These are phyloP conservation scores for Rhincodon typus DNA, from an alignment of 2,797 vertebrate genomes.

Conservation along the genomic window DNA sequence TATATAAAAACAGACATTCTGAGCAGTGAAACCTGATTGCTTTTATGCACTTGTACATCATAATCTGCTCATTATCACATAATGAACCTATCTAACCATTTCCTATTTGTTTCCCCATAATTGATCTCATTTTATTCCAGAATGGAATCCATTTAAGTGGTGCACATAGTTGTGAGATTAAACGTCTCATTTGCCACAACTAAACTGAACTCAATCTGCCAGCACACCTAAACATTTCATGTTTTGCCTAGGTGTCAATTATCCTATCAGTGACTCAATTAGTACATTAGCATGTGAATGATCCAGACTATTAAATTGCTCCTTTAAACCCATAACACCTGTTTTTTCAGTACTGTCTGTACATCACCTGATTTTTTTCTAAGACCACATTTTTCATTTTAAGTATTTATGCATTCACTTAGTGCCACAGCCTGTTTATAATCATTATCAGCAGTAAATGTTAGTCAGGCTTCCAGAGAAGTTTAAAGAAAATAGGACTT, in stretches of 20 bases:
- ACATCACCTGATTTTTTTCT: not conserved
- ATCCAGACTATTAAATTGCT: constrained; percentile 32
- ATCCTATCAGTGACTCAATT: constrained; percentile 34
- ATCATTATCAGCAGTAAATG: not conserved
- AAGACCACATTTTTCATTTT: too few species aligned
- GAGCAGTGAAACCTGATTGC: constrained; percentile 16
- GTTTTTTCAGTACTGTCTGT: not conserved
- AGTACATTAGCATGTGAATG: constrained; percentile 27
- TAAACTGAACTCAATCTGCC: not conserved
- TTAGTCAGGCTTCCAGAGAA: not conserved
- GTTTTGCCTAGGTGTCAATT: constrained; percentile 26
- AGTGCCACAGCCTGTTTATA: not conserved
- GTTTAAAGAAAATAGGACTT: constrained; percentile 21
- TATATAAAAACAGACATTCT: constrained; percentile 22
- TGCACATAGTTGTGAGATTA: not conserved
- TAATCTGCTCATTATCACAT: constrained; percentile 23
- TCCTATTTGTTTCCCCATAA: constrained; percentile 27
- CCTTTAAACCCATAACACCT: constrained; percentile 29
- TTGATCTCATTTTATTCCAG: constrained; percentile 26
- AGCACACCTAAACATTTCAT: not conserved
- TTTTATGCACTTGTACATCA: constrained; percentile 22
- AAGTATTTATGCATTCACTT: not conserved
- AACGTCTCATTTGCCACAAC: constrained; percentile 20
- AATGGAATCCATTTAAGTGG: constrained; percentile 18
- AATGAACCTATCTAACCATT: constrained; percentile 19